Evolutionary conservation across 2,888 invertebrate genomes (phyloP), one percentile per base, ranked within the genome.

Genomic region (Temnothorax ravouxi): DNA sequence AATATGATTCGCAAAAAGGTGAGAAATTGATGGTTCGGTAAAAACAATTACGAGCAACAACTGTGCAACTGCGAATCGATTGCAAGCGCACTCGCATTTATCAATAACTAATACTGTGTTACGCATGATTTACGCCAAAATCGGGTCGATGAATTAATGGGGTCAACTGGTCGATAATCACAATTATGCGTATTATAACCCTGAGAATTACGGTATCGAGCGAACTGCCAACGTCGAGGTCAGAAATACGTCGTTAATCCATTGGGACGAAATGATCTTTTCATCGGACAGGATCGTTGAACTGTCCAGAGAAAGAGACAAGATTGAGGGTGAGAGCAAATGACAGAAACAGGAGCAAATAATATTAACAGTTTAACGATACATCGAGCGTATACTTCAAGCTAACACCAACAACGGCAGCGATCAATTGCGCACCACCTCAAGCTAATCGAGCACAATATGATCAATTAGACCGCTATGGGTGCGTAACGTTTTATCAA

Each of bases 321-420:
- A 52, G 9, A 52, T 21, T 1, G 50, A 50, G 50, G 25, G 29
- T 47, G 62, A 38, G 41, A 52, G 41, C 41, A 47, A 59, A n/a
- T 41, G 34, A 59, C 11, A 44, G 61, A 79, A 41, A 61, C 50
- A 29, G 69, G 21, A 71, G 38, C 67, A 67, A 79, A 79, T 84
- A 89, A 89, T 89, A 89, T 87, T 88, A 87, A 88, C 85, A 88
- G 86, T 84, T 85, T 83, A 74, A 71, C 85, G 85, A 88, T 88
- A 87, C 13, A 52, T 47, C 25, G 77, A n/a, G 34, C 21, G 18
- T 41, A 29, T 41, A 29, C 71, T 62, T 81, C 34, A 47, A 38
- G 21, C 54, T 80, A 71, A 61, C 62, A 72, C 29, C 62, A 64
- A 47, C 69, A 64, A 76, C 61, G 34, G 69, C 41, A n/a, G 74